These are phyloP conservation scores for Idaea aversata DNA, from an alignment of 2,888 invertebrate species.

Conservation along the genomic window DNA sequence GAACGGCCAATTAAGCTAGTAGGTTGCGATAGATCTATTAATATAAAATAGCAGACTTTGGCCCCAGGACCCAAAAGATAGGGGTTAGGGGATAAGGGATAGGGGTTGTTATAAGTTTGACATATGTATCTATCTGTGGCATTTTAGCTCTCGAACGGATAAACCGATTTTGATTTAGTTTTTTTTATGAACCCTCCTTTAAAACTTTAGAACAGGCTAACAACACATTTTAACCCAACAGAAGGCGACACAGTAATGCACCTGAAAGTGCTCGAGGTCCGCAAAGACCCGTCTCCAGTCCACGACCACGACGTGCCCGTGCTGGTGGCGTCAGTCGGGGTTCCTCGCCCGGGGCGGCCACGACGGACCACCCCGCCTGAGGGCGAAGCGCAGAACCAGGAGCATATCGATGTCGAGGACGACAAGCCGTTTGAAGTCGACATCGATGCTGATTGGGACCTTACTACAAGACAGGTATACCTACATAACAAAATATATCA, in stretches of 20 bases:
- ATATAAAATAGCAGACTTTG: no score
- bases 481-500: no score
- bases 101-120: no score
- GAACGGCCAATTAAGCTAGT: no score
- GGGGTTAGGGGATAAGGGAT: no score
- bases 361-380: constrained; percentile 39
- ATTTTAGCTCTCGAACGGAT: no score
- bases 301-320: constrained; percentile 95
- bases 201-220: no score
- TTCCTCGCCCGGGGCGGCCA: constrained; percentile 64
- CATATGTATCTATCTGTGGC: no score
- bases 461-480: constrained; percentile 97
- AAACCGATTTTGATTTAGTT: no score
- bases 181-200: no score
- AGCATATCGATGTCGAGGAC: constrained; percentile 78
- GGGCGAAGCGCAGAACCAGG: constrained; percentile 46
- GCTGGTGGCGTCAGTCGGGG: constrained; percentile 79
- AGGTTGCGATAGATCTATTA: no score
- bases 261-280: constrained; percentile 91
- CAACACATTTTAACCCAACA: constrained; percentile 37
- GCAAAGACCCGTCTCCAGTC: constrained; percentile 89
- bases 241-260: constrained; percentile 94
- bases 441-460: constrained; percentile 89
- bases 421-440: constrained; percentile 76
- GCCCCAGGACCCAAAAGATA: no score